Conservation (phyloP, 2,797 vertebrate genomes). For the Leucoraja ocellata region DNA sequence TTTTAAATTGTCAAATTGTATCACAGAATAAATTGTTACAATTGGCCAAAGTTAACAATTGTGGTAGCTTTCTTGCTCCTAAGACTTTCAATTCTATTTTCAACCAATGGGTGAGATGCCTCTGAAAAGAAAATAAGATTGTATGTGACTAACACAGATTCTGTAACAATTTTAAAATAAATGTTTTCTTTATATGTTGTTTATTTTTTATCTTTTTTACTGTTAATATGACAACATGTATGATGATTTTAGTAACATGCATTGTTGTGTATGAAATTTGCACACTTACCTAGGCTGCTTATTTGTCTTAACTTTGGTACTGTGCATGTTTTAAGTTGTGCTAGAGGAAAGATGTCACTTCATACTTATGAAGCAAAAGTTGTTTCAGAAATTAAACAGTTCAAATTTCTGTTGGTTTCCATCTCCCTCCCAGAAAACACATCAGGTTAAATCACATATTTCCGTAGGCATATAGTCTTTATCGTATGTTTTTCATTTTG, state of each 20-base stretch:
- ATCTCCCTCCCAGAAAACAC: background rate
- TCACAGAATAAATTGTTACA: background rate
- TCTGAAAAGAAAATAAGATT: background rate
- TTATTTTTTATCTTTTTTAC: background rate
- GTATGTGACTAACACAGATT: background rate
- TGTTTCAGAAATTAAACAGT: background rate
- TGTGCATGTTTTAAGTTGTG: background rate
- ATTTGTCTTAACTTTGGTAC: background rate
- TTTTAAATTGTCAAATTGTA: background rate
- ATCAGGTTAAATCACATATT: background rate
- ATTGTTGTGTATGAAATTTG: background rate
- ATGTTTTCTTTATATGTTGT: background rate
- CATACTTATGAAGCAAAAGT: background rate
- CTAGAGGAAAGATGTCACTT: background rate
- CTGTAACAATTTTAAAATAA: background rate
- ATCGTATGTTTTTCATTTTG: constrained; percentile 29
- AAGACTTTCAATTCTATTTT: background rate
- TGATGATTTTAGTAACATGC: background rate
- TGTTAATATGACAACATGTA: background rate
- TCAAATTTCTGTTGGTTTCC: background rate
- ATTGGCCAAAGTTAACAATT: background rate
- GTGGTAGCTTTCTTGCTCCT: background rate
- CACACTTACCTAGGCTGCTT: background rate
- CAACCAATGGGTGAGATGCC: background rate
- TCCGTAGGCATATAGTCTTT: constrained; percentile 22